Evolutionary conservation across 2,113 vertebrate genomes (phyloP), one percentile per base, ranked within the genome.

Genomic region (Corynorhinus townsendii): DNA sequence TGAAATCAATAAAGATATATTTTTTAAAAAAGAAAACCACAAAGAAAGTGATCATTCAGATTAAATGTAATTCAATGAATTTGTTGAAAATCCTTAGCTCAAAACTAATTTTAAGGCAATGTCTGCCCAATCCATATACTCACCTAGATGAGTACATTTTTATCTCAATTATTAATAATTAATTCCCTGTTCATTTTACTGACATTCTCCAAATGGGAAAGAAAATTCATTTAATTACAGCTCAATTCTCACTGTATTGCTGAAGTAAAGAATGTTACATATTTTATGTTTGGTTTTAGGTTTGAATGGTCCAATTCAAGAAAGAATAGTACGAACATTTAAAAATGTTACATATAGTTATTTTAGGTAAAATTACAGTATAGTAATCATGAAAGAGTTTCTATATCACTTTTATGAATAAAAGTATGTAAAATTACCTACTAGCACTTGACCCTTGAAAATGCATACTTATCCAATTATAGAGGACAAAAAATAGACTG

Each of bases 161-260:
- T 54, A 91, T 33, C 73, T 87, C 83, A 89, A 54, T 73, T 84
- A 80, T 68, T 81, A 85, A 64, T 68, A 62, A 52, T 93, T 40
- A 72, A 79, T 71, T 90, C 47, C n/a, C 30, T 77, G 20, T n/a
- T 84, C 66, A 71, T 94, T 86, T 91, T 64, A 93, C 33, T n/a
- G 56, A 76, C 22, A 49, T 75, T 89, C 47, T 92, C 30, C 64
- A 94, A 92, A 84, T 56, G 12, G 49, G 16, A 92, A 94, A 64
- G 22, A 91, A 52, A 72, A 28, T 77, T 93, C 38, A 59, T 43
- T 75, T 90, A 68, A 66, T 82, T 64, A 69, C 16, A 89, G n/a
- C 38, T 91, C 7, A 71, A 11, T 72, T 77, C 10, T 43, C 17
- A 38, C 19, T 6, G 4, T 47, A 56, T 69, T 73, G 54, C 40